Evolutionary conservation across 2,888 invertebrate genomes (phyloP), one percentile per base, ranked within the genome.

Genomic region (Orchesella flavescens): DNA sequence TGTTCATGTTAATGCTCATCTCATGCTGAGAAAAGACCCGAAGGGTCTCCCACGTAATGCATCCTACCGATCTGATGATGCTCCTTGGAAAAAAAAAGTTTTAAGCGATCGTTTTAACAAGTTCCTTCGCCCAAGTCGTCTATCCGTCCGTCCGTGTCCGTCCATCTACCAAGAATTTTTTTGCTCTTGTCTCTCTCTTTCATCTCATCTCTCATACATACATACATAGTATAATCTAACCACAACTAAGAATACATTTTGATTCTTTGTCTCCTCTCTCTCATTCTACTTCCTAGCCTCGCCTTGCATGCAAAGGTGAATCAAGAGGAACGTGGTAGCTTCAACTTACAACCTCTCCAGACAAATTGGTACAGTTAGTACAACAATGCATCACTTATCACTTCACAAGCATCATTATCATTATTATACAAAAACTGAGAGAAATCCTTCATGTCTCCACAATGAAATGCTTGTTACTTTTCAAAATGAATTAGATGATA

Each of bases 1-100:
- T 82, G 82, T 73, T 74, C 80, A 74, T 81, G 81, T 81, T 85
- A 81, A 86, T 84, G 86, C 83, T 84, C 86, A 86, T 81, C 86
- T 85, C 86, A 83, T 82, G 87, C 87, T 87, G 87, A 74, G 87
- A 79, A 68, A 75, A 82, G 82, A 84, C 84, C 86, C 76, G 59
- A 85, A 86, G 83, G 83, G 84, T 83, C 83, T 85, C 83, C 78
- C 83, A 83, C 72, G 75, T 72, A 65, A 83, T 83, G 73, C 78
- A 73, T 77, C 77, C 76, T 73, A 73, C 65, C 84, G 74, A 80
- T 84, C 80, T 84, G 80, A 75, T 83, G 71, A 63, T 79, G 78
- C 66, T 76, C 75, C 23, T 69, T 59, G 46, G 53, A 76, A 66
- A 72, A 75, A 66, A 72, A 75, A 80, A n/a, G n/a, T n/a, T n/a